Evolutionary conservation across 2,113 vertebrate species (phyloP), one percentile per base, ranked within the genome.

Genomic region (Hippocampus mohnikei): DNA sequence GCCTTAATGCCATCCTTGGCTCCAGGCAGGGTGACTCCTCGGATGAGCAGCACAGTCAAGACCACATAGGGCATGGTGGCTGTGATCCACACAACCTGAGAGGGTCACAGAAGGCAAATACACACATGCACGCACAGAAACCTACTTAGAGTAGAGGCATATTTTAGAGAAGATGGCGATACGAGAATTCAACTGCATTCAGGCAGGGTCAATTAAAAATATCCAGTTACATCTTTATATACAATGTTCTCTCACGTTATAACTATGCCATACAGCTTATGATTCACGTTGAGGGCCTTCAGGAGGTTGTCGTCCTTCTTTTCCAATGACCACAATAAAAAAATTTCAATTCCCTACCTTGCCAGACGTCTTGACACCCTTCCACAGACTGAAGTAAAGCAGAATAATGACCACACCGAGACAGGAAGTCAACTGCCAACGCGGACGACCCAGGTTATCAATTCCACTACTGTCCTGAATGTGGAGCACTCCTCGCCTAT

Each of bases 11-110:
- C 95, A 27, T 95, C 94, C 0, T 93, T 86, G 78, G 95, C 95
- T 81, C 95, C 95, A 0, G 95, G 95, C 55, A 96, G 93, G 40
- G 95, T 96, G 78, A 96, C 89, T 50, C 95, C 95, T 0, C 95
- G 92, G 66, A 96, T 79, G 3, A 96, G 92, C 73, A 96, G 90
- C 37, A 95, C 95, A 0, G 93, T 94, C 77, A 96, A 84, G 71
- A 96, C 95, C 74, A 94, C 86, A n/a, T 96, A 96, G 20, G 95
- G 95, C 95, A 96, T 94, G 18, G 95, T 96, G 72, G 95, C 95
- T 16, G 95, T 96, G 90, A 96, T 93, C 95, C 95, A 96, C 74
- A 96, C 95, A 37, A 96, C 95, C 95, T 96, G 85, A 77, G 78
- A 74, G 58, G 78, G 63, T 74, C 37, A 53, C 62, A 73, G 23